Base-by-base conservation (phyloP, 2,113 vertebrate species). In the Catharus bicknelli region DNA sequence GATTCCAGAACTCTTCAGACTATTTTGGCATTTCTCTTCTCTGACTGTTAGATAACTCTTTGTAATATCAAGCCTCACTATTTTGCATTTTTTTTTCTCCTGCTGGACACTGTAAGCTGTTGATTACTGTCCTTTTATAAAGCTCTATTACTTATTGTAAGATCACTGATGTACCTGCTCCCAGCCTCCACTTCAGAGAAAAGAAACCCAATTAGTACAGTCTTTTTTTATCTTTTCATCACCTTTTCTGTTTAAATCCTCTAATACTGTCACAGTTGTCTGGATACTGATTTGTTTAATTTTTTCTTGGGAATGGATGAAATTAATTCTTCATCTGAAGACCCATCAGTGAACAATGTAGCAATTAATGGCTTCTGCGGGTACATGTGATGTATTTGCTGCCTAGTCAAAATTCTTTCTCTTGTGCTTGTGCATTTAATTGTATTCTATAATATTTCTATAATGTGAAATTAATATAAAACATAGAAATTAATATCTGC, bases 1-100 rank as follows among this genome's bases (percentile, higher is more conserved):
- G 72, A 88, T 83, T 94, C 68, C 67, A 95, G 82, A 80, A 80
- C 75, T 77, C 72, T 87, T 80, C 40, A 74, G 70, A 17, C 32
- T 86, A 14, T 81, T 95, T 81, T 82, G 77, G 76, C 25, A 40
- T 70, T 74, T 90, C 32, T 45, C 36, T 77, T 36, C 75, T 45
- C 50, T 59, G 38, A 68, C 50, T 66, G 34, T 77, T 34, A 83
- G 45, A 38, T 34, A 67, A 32, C 6, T 57, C 50, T 90, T 80
- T 51, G 38, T 72, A 68, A 63, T n/a, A 82, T 40, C 14, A 34
- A 67, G 40, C 43, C n/a, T 53, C 22, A 87, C 30, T 74, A 50
- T 43, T 77, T 45, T 36, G n/a, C 13, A 8, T 30, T 86, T 42
- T 86, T 42, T 51, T 67, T 83, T 70, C 43, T 57, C 17, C 11